A percentile compares a stretch with the other conserved stretches of the same genome.
Conservation (phyloP, 2,797 vertebrate species). For the Perodicticus potto region DNA sequence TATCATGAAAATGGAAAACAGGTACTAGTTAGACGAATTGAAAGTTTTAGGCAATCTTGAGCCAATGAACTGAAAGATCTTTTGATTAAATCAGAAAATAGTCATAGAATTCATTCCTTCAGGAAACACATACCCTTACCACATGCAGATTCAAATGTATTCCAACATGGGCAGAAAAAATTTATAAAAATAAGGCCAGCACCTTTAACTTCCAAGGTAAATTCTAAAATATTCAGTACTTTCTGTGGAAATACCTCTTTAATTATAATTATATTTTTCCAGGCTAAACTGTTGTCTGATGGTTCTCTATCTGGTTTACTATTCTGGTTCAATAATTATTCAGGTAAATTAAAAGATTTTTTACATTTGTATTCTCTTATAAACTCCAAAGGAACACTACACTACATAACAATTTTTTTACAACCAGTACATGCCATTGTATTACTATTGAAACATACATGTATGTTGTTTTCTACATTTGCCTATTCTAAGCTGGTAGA, state of each 20-base stretch:
- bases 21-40: not conserved
- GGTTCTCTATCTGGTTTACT: not conserved
- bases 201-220: not conserved
- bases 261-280: not conserved
- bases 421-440: not conserved
- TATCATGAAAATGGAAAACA: not conserved
- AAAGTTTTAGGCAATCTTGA: not conserved
- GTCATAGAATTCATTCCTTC: not conserved
- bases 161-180: not conserved
- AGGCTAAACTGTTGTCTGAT: not conserved
- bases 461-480: not conserved
- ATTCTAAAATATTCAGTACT: not conserved
- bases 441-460: not conserved
- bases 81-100: conserved; percentile 18
- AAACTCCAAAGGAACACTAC: not conserved
- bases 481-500: not conserved
- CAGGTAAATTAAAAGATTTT: not conserved
- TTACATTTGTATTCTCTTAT: not conserved
- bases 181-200: not conserved
- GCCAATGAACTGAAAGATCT: not conserved
- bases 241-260: not conserved
- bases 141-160: not conserved
- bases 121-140: not conserved
- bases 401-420: not conserved
- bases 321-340: not conserved